Conservation (phyloP, 2,888 invertebrate genomes). For the Protonemura montana region DNA sequence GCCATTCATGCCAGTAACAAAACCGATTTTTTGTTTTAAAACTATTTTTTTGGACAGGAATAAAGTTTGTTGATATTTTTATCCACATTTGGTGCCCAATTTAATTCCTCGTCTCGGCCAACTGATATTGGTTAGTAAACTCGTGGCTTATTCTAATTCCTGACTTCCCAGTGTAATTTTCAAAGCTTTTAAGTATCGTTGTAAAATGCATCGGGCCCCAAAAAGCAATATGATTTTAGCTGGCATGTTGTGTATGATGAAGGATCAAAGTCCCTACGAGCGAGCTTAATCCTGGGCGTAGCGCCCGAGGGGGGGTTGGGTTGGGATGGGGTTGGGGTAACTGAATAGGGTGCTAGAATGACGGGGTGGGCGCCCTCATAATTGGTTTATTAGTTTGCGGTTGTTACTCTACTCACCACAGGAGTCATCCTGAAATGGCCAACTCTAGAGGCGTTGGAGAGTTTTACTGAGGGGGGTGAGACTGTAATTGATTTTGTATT, state of each 20-base stretch:
- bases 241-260: slow-evolving; percentile 30
- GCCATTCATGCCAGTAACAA: no score
- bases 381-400: slow-evolving; percentile 61
- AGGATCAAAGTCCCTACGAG: neutral
- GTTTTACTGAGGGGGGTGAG: neutral
- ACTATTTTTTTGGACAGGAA: no score
- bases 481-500: slow-evolving; percentile 29
- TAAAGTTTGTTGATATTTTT: no score
- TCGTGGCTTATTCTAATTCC: neutral
- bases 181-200: slow-evolving; percentile 14
- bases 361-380: slow-evolving; percentile 51
- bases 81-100: neutral
- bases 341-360: slow-evolving; percentile 22
- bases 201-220: slow-evolving; percentile 22
- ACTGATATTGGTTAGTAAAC: neutral
- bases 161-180: neutral
- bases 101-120: neutral
- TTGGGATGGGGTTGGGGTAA: slow-evolving; percentile 38
- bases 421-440: slow-evolving; percentile 7
- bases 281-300: slow-evolving; percentile 27
- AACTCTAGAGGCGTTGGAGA: slow-evolving; percentile 21
- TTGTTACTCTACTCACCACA: slow-evolving; percentile 53
- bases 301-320: slow-evolving; percentile 19
- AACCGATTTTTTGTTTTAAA: no score
- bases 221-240: slow-evolving; percentile 44